Conservation (phyloP, 2,113 vertebrate genomes). For the Rallus limicola region DNA sequence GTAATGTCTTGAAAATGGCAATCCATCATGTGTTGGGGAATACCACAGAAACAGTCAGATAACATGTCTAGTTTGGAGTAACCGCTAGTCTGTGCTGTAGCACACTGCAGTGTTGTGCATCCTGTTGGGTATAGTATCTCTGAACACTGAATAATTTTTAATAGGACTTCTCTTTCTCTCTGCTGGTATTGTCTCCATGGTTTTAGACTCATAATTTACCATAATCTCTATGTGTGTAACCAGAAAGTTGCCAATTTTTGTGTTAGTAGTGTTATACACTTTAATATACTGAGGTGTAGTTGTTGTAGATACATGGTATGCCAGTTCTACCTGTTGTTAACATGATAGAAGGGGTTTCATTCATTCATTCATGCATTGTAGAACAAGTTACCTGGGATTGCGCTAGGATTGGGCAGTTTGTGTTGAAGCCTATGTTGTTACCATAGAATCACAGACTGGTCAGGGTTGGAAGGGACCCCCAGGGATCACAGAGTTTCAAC, state of each 20-base stretch:
- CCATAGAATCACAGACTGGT: no score
- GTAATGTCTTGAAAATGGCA: not conserved
- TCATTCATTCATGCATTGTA: not conserved
- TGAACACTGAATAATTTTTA: not conserved
- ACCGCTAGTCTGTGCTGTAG: not conserved
- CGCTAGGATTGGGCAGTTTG: not conserved
- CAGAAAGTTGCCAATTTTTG: not conserved
- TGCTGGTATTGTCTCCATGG: not conserved
- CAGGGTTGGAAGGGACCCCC: no score
- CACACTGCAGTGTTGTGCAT: not conserved
- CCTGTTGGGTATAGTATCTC: not conserved
- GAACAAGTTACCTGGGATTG: not conserved
- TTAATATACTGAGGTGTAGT: not conserved
- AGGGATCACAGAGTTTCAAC: no score
- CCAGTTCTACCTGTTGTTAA: not conserved
- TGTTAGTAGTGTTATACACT: not conserved
- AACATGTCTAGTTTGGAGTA: not conserved
- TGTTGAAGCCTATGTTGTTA: not conserved
- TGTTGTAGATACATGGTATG: not conserved
- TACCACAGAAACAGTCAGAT: not conserved
- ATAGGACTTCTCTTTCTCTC: not conserved
- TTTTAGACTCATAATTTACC: not conserved
- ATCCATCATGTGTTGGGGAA: not conserved
- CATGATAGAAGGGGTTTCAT: not conserved
- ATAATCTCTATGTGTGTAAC: not conserved